Percentiles rank a stretch among this genome's conserved stretches.
Conservation (phyloP, 2,797 vertebrate species). For the Siniperca obscura region DNA sequence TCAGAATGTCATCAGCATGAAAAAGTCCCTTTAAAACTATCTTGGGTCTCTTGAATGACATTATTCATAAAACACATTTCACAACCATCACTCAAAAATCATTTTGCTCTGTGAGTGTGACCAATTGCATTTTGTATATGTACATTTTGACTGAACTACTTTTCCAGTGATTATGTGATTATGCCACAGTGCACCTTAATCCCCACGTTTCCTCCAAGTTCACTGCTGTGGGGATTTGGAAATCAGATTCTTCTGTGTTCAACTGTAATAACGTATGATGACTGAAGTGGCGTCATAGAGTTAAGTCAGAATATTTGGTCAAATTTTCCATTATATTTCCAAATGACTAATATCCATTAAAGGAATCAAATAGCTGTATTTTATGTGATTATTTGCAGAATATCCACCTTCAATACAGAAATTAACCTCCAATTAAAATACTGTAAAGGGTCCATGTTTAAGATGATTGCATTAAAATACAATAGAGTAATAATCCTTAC, state of each 20-base stretch:
- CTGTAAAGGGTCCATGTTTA: background rate
- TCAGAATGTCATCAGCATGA: background rate
- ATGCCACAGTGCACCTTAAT: background rate
- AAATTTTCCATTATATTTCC: background rate
- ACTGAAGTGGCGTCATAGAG: background rate
- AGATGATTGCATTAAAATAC: background rate
- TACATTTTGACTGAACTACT: background rate
- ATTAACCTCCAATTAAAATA: background rate
- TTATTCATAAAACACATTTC: slow-evolving; percentile 4
- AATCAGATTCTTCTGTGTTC: background rate
- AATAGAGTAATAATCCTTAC: background rate
- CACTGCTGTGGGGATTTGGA: background rate
- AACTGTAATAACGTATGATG: background rate
- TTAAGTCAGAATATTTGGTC: background rate
- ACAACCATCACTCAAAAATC: background rate
- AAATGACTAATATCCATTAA: background rate
- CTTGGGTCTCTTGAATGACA: background rate
- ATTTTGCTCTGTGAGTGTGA: background rate
- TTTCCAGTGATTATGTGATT: background rate
- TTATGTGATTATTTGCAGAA: background rate
- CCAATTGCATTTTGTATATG: background rate
- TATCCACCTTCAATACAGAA: background rate
- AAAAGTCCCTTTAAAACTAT: background rate
- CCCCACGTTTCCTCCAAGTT: background rate
- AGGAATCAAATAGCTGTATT: background rate